phyloP scores from a whole-genome alignment of 2,797 vertebrate genomes.

The Poecilia picta region DNA sequence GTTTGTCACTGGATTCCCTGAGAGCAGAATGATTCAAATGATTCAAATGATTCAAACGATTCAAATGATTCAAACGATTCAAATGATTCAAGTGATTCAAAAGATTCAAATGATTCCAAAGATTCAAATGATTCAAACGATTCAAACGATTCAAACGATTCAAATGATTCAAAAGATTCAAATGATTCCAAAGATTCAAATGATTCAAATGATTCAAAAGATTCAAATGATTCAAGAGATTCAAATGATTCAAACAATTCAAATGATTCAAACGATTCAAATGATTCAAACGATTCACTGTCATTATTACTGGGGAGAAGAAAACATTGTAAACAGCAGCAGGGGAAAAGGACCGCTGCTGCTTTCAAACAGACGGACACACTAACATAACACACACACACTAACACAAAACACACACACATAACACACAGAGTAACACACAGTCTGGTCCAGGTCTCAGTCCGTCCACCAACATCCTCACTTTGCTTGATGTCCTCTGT shows the following conservation, averaged over 20 bases:
- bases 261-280: no score
- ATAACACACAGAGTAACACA: background rate
- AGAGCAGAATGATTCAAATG: constrained; percentile 9
- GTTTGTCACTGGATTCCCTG: constrained; percentile 3
- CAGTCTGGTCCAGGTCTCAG: background rate
- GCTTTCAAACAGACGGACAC: constrained; percentile 48
- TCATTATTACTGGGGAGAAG: constrained; percentile 13
- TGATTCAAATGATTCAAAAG: constrained; percentile 4
- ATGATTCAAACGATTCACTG: no score
- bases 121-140: constrained; percentile 9
- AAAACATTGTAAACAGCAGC: constrained; percentile 31
- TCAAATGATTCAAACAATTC: no score
- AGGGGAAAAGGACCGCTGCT: constrained; percentile 24
- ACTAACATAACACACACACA: no score
- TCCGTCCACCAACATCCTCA: background rate
- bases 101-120: no score
- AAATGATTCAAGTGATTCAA: constrained; percentile 9
- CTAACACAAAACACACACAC: background rate
- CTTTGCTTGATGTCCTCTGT: background rate
- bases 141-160: no score
- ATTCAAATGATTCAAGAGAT: no score
- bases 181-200: no score
- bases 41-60: background rate
- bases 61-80: no score
- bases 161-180: constrained; percentile 8